phyloP scores from a whole-genome alignment of 2,888 invertebrate species.

The Orchestes rusci region DNA sequence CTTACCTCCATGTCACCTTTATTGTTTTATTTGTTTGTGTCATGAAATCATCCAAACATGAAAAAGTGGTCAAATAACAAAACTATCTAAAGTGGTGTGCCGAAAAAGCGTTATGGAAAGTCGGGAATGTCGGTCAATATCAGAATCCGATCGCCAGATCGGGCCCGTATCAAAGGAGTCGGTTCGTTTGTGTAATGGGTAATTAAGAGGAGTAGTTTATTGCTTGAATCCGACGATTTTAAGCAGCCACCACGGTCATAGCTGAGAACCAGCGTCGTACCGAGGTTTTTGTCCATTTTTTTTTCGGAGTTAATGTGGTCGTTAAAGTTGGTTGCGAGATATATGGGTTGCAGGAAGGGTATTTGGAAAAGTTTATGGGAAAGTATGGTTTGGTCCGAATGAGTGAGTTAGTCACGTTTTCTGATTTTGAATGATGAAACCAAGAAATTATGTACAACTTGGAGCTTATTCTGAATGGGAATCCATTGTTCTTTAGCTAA shows the following conservation, averaged over 20 bases:
- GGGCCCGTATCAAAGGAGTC: slow-evolving; percentile 22
- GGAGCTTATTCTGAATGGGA: no score
- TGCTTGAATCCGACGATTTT: slow-evolving; percentile 14
- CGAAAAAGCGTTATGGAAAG: slow-evolving; percentile 14
- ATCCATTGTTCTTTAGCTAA: no score
- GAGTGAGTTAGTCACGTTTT: no score
- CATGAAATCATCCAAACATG: slow-evolving; percentile 4
- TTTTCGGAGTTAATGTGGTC: no score
- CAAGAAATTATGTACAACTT: no score
- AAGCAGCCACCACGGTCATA: slow-evolving; percentile 18
- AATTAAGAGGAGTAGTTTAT: slow-evolving; percentile 17
- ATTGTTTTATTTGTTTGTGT: slow-evolving; percentile 21
- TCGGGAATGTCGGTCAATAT: slow-evolving; percentile 10
- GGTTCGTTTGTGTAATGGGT: slow-evolving; percentile 21
- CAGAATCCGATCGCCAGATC: slow-evolving; percentile 11
- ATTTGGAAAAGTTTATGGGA: no score
- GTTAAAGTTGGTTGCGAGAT: no score
- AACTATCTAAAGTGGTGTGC: neutral
- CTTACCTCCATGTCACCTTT: no score
- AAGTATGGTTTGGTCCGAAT: no score
- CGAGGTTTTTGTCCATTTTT: slow-evolving; percentile 2
- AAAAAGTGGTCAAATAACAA: neutral
- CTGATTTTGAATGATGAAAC: no score
- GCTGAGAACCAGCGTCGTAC: slow-evolving; percentile 19
- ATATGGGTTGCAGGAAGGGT: no score